A percentile compares a stretch with the other conserved stretches of the same genome.
These are phyloP conservation scores for Anthrax anthrax DNA, from an alignment of 2,888 invertebrate genomes.

Conservation along the genomic window DNA sequence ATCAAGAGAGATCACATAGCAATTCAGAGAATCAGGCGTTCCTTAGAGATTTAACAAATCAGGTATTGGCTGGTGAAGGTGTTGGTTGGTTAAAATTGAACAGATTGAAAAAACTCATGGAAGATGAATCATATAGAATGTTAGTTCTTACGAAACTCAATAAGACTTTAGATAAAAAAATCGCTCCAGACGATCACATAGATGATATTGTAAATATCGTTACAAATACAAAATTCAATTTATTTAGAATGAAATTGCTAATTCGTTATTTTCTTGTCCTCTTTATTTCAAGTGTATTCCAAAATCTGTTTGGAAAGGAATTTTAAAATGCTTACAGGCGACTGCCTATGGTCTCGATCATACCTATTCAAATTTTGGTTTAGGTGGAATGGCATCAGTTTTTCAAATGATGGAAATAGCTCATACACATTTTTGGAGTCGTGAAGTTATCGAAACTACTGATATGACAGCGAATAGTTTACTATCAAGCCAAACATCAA, in stretches of 20 bases:
- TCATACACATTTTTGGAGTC: slow-evolving; percentile 96
- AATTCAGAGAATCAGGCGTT: slow-evolving; percentile 88
- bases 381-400: slow-evolving; percentile 94
- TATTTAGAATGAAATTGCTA: neutral
- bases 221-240: too few species aligned
- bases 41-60: slow-evolving; percentile 63
- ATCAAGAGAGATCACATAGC: slow-evolving; percentile 55
- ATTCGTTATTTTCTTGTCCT: too few species aligned
- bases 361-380: slow-evolving; percentile 82
- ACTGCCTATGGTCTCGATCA: slow-evolving; percentile 82
- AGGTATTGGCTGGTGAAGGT: slow-evolving; percentile 32
- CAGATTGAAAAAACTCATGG: slow-evolving; percentile 88
- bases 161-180: slow-evolving; percentile 79
- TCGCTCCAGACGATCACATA: slow-evolving; percentile 90
- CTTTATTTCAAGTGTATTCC: slow-evolving; percentile 49
- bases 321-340: slow-evolving; percentile 82
- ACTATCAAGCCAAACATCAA: slow-evolving; percentile 30
- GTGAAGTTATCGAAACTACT: slow-evolving; percentile 54
- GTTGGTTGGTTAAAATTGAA: slow-evolving; percentile 94
- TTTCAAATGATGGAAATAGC: slow-evolving; percentile 96
- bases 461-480: slow-evolving; percentile 33
- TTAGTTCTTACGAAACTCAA: slow-evolving; percentile 91
- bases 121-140: slow-evolving; percentile 95
- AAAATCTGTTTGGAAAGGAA: slow-evolving; percentile 90
- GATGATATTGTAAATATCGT: slow-evolving; percentile 78